Evolutionary conservation across 2,888 invertebrate genomes (phyloP).

Genomic region (Stenichneumon culpator): DNA sequence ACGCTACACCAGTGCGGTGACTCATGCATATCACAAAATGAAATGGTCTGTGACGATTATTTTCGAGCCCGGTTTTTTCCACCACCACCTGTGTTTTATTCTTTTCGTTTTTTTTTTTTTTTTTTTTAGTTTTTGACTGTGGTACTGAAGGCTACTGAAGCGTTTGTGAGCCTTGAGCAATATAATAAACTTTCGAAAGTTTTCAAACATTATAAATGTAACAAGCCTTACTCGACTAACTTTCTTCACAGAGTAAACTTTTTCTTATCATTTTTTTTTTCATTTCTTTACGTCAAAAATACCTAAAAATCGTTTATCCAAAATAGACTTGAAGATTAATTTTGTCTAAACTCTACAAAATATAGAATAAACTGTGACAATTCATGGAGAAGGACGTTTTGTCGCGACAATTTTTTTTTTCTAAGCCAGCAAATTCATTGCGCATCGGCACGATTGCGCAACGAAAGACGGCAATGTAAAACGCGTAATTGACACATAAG

Average conservation of each 20-base stretch:
- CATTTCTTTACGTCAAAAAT: constrained; percentile 45
- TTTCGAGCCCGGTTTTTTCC: constrained; percentile 10
- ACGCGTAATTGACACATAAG: not conserved
- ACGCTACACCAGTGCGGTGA: constrained; percentile 11
- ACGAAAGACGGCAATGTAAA: not conserved
- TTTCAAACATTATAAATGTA: constrained; percentile 54
- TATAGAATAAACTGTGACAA: constrained; percentile 4
- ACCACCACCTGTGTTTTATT: constrained; percentile 13
- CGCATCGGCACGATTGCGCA: not conserved
- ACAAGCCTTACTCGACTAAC: constrained; percentile 38
- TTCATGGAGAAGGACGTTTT: not conserved
- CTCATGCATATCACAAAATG: constrained; percentile 44
- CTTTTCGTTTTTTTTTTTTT: not conserved
- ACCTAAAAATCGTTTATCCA: constrained; percentile 59
- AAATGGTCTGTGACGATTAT: constrained; percentile 1
- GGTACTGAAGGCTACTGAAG: constrained; percentile 25
- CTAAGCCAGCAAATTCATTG: not conserved
- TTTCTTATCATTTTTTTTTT: constrained; percentile 19
- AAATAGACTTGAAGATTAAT: constrained; percentile 58
- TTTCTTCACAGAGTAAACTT: constrained; percentile 28
- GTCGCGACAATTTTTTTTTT: not conserved
- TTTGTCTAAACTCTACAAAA: constrained; percentile 41
- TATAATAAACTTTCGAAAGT: constrained; percentile 21
- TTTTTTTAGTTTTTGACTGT: constrained; percentile 23
- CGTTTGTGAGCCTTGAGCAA: constrained; percentile 33